Percentiles rank a stretch among this genome's conserved stretches.
phyloP scores from a whole-genome alignment of 2,797 vertebrate genomes.

The Toxotes lorentzi region DNA sequence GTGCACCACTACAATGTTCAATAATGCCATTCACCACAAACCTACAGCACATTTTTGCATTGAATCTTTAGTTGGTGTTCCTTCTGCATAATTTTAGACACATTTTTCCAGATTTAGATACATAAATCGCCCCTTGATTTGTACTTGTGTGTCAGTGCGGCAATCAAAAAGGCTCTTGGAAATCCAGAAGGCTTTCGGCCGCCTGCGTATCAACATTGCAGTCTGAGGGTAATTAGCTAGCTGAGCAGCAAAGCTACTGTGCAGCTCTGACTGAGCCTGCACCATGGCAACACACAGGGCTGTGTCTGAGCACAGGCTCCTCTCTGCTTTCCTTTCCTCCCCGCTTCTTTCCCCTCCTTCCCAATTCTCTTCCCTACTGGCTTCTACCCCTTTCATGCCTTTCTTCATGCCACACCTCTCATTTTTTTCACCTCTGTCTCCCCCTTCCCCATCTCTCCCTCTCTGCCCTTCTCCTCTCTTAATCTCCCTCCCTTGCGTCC shows the following conservation, averaged over 20 bases:
- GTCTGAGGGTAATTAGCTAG: constrained; percentile 82
- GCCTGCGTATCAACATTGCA: constrained; percentile 75
- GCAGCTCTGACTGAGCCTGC: constrained; percentile 83
- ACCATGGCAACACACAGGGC: constrained; percentile 85
- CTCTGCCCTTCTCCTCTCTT: constrained; percentile 21
- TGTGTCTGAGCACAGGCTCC: constrained; percentile 76
- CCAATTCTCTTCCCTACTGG: constrained; percentile 45
- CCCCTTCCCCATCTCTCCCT: constrained; percentile 21
- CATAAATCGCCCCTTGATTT: constrained; percentile 27
- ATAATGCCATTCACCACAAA: constrained; percentile 9
- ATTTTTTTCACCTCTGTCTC: constrained; percentile 53
- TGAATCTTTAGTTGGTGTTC: neutral
- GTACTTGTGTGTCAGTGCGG: constrained; percentile 23
- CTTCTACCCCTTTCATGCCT: constrained; percentile 46
- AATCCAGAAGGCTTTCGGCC: constrained; percentile 59
- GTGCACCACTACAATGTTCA: constrained; percentile 30
- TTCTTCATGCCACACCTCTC: constrained; percentile 56
- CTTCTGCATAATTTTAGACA: neutral
- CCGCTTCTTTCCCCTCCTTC: constrained; percentile 10
- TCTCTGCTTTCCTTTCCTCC: constrained; percentile 30
- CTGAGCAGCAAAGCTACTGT: constrained; percentile 79
- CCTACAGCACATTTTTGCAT: constrained; percentile 20
- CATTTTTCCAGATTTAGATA: constrained; percentile 11
- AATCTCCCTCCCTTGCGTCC: constrained; percentile 33
- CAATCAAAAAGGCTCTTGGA: constrained; percentile 37